Conservation (phyloP, 1,140 invertebrate species). For the Ephestia elutella region DNA sequence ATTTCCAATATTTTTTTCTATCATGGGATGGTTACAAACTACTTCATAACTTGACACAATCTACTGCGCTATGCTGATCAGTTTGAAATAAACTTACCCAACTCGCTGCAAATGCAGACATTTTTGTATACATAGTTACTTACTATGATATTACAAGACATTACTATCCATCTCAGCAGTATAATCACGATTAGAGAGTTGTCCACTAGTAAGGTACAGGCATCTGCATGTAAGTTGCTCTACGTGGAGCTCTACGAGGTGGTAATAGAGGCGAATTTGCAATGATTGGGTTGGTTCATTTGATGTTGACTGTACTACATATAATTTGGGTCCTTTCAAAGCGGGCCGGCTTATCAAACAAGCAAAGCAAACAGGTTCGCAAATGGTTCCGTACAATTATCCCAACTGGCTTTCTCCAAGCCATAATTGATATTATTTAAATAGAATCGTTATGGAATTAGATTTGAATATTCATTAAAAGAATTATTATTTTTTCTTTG, state of each 20-base stretch:
- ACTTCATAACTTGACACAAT: too few species aligned
- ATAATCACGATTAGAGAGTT: conserved; percentile 4
- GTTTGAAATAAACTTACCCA: background rate
- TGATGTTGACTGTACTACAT: conserved; percentile 25
- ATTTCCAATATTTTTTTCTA: too few species aligned
- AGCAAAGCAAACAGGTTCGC: conserved; percentile 34
- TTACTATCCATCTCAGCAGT: background rate
- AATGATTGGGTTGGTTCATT: too few species aligned
- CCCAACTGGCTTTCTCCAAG: conserved; percentile 26
- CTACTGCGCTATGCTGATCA: too few species aligned
- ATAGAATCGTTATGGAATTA: too few species aligned
- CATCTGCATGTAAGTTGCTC: too few species aligned
- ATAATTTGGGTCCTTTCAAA: conserved; percentile 54
- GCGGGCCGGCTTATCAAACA: conserved; percentile 38
- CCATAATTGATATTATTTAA: background rate
- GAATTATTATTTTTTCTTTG: too few species aligned
- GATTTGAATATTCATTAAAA: too few species aligned
- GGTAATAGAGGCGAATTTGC: too few species aligned
- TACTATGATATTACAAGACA: conserved; percentile 2
- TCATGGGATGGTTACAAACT: too few species aligned
- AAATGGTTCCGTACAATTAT: conserved; percentile 26
- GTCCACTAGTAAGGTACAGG: background rate
- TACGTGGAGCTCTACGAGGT: too few species aligned
- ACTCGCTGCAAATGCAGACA: background rate
- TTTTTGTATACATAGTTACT: background rate